phyloP scores from a whole-genome alignment of 2,797 vertebrate genomes.

The Synaphobranchus kaupii region DNA sequence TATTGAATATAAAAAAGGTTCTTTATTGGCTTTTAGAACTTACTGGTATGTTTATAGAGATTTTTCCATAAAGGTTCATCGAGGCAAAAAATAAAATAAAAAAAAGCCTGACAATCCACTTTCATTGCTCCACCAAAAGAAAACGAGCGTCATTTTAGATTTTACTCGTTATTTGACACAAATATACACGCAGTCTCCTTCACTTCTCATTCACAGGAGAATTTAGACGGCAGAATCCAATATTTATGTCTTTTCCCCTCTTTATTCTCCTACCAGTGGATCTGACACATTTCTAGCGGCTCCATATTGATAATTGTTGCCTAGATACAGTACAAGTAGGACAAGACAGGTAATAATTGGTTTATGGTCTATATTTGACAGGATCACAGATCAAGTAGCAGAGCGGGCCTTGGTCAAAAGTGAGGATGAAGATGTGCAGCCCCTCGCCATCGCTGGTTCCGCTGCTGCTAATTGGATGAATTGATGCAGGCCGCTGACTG shows the following conservation, averaged over 20 bases:
- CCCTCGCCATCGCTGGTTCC: neutral
- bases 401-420: neutral
- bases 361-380: neutral
- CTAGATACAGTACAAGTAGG: neutral
- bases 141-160: neutral
- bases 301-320: neutral
- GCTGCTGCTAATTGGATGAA: neutral
- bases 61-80: neutral
- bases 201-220: neutral
- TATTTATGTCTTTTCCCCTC: neutral
- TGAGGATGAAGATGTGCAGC: neutral
- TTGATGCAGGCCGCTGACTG: neutral
- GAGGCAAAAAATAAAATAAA: neutral
- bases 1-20: constrained; percentile 10
- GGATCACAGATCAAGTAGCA: neutral
- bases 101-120: neutral
- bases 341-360: neutral
- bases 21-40: neutral
- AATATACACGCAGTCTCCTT: neutral
- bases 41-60: neutral
- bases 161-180: neutral
- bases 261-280: neutral
- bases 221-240: neutral
- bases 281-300: neutral
- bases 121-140: neutral